Percentiles rank a stretch among this genome's conserved stretches.
Conservation (phyloP, 2,113 vertebrate genomes). For the Osmerus eperlanus region DNA sequence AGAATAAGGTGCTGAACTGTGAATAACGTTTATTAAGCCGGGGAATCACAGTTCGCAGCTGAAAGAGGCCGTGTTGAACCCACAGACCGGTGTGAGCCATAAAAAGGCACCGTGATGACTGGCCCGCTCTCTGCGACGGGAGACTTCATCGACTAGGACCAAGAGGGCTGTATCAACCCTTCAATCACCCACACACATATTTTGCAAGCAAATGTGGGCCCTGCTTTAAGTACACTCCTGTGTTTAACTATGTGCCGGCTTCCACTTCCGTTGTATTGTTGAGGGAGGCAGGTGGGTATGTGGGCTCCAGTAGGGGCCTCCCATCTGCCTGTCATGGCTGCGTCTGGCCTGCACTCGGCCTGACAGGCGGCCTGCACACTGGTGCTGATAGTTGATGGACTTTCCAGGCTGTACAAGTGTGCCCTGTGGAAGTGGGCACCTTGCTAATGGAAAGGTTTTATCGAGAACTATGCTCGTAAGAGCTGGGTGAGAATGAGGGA, state of each 20-base stretch:
- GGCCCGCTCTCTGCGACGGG: constrained; percentile 41
- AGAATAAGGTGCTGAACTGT: constrained; percentile 26
- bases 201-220: constrained; percentile 60
- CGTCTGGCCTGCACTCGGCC: constrained; percentile 44
- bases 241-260: constrained; percentile 66
- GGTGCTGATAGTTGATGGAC: constrained; percentile 71
- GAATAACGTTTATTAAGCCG: constrained; percentile 29
- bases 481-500: constrained; percentile 65
- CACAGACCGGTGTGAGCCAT: not conserved
- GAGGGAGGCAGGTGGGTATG: constrained; percentile 66
- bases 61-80: constrained; percentile 19
- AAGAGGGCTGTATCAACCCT: constrained; percentile 60
- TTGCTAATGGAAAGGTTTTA: constrained; percentile 75
- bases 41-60: not conserved
- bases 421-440: constrained; percentile 45
- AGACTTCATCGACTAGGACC: constrained; percentile 61
- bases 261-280: constrained; percentile 65
- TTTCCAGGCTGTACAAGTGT: constrained; percentile 59
- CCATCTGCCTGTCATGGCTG: constrained; percentile 50
- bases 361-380: constrained; percentile 59
- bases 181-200: constrained; percentile 66
- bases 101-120: constrained; percentile 15
- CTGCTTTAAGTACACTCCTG: constrained; percentile 63
- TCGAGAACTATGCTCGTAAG: constrained; percentile 71
- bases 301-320: constrained; percentile 49